Conservation (phyloP, 2,113 vertebrate genomes). For the Gulo gulo region DNA sequence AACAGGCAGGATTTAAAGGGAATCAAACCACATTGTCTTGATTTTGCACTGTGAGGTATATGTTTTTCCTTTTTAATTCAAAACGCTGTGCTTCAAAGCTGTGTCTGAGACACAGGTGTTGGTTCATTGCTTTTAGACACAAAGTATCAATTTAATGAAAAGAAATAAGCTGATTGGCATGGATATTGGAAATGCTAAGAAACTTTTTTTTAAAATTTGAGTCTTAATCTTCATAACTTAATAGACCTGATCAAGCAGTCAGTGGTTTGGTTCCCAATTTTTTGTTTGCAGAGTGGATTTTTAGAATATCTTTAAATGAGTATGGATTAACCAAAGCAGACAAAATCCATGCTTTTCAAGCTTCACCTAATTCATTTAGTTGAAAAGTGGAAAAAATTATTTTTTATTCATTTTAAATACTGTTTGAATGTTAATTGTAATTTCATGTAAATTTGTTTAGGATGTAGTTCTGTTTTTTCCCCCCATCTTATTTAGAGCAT, state of each 20-base stretch:
- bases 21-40: background rate
- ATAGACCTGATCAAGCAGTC: background rate
- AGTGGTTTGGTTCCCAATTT: background rate
- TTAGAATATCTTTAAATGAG: background rate
- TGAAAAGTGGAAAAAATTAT: background rate
- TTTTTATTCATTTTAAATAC: constrained; percentile 1
- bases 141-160: background rate
- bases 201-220: background rate
- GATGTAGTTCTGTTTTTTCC: background rate
- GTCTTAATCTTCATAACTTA: background rate
- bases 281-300: constrained; percentile 39
- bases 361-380: constrained; percentile 7
- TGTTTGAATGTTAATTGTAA: background rate
- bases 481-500: background rate
- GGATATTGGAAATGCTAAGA: background rate
- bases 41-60: background rate
- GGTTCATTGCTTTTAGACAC: background rate
- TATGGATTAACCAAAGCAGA: constrained; percentile 1
- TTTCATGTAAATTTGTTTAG: constrained; percentile 6
- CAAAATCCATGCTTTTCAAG: background rate
- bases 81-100: background rate
- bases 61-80: constrained; percentile 40
- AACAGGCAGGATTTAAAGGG: background rate
- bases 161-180: background rate
- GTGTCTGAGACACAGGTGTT: background rate